phyloP scores from a whole-genome alignment of 2,888 invertebrate species.

The Metellina segmentata region DNA sequence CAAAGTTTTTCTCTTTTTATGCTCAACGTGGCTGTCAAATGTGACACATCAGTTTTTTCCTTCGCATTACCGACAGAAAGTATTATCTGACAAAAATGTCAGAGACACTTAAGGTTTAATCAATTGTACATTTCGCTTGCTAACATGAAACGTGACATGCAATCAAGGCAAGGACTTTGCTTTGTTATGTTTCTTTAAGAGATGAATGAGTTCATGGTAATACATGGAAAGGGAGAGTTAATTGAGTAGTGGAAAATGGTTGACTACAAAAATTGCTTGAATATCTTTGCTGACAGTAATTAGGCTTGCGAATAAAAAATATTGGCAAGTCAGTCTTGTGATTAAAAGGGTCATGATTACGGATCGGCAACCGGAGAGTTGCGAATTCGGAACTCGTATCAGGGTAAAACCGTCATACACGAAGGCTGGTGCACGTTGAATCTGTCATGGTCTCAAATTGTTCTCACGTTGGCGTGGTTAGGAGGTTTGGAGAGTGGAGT shows the following conservation, averaged over 20 bases:
- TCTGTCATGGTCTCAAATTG: no score
- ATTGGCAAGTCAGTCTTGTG: background rate
- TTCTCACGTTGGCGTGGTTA: no score
- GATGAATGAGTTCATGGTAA: background rate
- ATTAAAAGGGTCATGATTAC: no score
- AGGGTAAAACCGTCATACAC: no score
- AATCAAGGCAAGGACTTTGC: background rate
- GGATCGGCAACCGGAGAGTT: no score
- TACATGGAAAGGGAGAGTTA: background rate
- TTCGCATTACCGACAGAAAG: background rate
- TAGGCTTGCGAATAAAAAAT: background rate
- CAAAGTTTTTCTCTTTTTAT: background rate
- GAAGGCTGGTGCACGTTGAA: no score
- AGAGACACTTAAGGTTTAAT: no score
- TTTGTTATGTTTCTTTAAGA: background rate
- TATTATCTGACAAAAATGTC: no score
- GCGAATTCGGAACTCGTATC: no score
- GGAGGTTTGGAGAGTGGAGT: no score
- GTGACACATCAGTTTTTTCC: background rate
- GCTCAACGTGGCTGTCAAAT: background rate
- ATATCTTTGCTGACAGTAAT: background rate
- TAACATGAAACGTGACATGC: background rate
- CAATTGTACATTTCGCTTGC: background rate
- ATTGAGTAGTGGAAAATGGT: background rate
- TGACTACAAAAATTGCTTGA: no score